Percentiles rank a stretch among this genome's conserved stretches.
Evolutionary conservation across 2,113 vertebrate species (phyloP).

Genomic region (Meriones unguiculatus): DNA sequence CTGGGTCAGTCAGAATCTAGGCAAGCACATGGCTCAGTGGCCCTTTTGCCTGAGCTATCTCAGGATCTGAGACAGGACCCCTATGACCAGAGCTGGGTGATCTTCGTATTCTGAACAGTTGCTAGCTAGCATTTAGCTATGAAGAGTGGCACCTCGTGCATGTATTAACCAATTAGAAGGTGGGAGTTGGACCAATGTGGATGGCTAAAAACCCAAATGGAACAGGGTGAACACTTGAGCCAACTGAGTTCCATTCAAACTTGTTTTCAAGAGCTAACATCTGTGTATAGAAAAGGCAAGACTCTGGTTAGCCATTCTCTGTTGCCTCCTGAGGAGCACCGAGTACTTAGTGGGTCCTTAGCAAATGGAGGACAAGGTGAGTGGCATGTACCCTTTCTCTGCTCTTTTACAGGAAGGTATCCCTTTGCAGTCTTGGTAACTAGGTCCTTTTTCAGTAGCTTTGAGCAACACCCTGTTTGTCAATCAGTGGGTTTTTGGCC

Average conservation of each 20-base stretch:
- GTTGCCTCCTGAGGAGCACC: not conserved
- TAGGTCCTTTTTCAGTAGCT: not conserved
- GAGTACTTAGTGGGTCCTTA: not conserved
- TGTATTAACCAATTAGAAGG: not conserved
- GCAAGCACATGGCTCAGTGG: slow-evolving; percentile 39
- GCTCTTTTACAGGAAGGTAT: not conserved
- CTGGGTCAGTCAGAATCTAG: not conserved
- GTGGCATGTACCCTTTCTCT: not conserved
- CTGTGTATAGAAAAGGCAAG: not conserved
- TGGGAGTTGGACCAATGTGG: not conserved
- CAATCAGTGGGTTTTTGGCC: not conserved
- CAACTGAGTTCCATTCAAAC: not conserved
- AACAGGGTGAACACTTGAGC: not conserved
- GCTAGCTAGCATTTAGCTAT: not conserved
- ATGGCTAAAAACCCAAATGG: not conserved
- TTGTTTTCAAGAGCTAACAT: not conserved
- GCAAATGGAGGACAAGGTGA: not conserved
- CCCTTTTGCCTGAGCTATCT: not conserved
- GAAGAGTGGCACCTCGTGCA: not conserved
- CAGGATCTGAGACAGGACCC: not conserved
- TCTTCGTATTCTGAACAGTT: not conserved
- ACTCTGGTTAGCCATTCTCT: not conserved
- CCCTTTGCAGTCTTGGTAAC: not conserved
- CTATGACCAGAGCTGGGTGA: not conserved
- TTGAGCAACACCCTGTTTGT: not conserved